phyloP scores from a whole-genome alignment of 1,140 invertebrate genomes.

The Tetramorium parvispinum region DNA sequence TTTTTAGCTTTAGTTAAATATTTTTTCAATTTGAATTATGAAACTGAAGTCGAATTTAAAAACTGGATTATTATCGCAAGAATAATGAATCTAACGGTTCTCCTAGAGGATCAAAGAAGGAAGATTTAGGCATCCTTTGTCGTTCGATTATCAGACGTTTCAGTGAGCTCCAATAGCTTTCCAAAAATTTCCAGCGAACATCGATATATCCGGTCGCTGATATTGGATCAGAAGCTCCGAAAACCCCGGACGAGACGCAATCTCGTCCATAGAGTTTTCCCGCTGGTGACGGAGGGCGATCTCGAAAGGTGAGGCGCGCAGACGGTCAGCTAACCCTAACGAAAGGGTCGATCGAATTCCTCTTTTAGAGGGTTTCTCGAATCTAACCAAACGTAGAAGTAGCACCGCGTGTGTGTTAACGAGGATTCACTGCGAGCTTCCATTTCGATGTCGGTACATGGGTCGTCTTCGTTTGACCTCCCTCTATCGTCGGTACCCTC shows the following conservation, averaged over 20 bases:
- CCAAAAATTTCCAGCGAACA: constrained; percentile 41
- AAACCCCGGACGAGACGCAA: constrained; percentile 38
- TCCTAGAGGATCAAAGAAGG: not conserved
- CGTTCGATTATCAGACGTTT: constrained; percentile 42
- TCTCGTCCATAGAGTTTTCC: not conserved
- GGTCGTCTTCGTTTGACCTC: constrained; percentile 31
- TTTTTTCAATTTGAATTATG: not conserved
- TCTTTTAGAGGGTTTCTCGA: constrained; percentile 20
- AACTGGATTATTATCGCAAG: not conserved
- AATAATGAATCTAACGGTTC: not conserved
- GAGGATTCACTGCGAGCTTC: constrained; percentile 61
- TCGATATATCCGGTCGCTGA: constrained; percentile 31
- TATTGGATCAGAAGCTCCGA: constrained; percentile 38
- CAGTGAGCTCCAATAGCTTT: not conserved
- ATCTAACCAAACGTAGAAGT: constrained; percentile 48
- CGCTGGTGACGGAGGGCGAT: constrained; percentile 5
- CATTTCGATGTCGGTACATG: constrained; percentile 38
- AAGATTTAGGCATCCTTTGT: constrained; percentile 27
- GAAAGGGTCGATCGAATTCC: constrained; percentile 41
- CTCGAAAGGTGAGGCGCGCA: constrained; percentile 21
- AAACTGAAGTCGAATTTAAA: not conserved
- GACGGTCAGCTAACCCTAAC: constrained; percentile 18
- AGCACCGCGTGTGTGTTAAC: constrained; percentile 59
- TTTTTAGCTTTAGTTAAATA: not conserved
- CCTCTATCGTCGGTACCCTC: constrained; percentile 20